Evolutionary conservation across 2,113 vertebrate species (phyloP), one percentile per base, ranked within the genome.

Genomic region (Machaerirhynchus nigripectus): DNA sequence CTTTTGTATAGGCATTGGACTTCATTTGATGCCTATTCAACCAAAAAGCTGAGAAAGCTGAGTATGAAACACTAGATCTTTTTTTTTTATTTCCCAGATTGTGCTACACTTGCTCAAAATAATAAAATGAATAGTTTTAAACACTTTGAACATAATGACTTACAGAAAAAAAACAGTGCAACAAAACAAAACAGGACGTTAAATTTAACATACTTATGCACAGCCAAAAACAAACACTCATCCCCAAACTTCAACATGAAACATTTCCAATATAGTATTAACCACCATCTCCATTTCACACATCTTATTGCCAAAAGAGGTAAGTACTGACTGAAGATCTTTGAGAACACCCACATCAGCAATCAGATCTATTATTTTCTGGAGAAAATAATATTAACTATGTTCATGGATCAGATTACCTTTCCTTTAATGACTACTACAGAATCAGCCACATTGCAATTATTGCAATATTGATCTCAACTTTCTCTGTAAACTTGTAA

Each of bases 11-110:
- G 93, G 97, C 97, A 96, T 97, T 95, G 97, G 97, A 98, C 98
- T 98, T 97, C 98, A 98, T 98, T 98, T 98, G 98, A 97, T 98
- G 98, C 97, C 98, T 98, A 98, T 98, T 99, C 98, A 99, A 98
- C 98, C 98, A 98, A 98, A 97, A 98, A 98, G 98, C 98, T 98
- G 98, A 98, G 97, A 98, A 98, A 98, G 97, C 98, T 98, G 97
- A 97, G 97, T 97, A 96, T 92, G 97, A 98, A 97, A 96, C 98
- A 98, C 96, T 96, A 89, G 83, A 95, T 95, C 95, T 96, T 98
- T 98, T 98, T 98, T 97, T 97, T 98, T 98, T 98, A 98, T 97
- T 97, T 97, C 97, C 96, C 85, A 96, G 95, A 96, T 90, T 90
- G 95, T 96, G 96, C 97, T 98, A 98, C 96, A 97, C 95, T 97